Percentiles rank a stretch among this genome's conserved stretches.
phyloP scores from a whole-genome alignment of 2,888 invertebrate genomes.

The Drosophila mulleri region DNA sequence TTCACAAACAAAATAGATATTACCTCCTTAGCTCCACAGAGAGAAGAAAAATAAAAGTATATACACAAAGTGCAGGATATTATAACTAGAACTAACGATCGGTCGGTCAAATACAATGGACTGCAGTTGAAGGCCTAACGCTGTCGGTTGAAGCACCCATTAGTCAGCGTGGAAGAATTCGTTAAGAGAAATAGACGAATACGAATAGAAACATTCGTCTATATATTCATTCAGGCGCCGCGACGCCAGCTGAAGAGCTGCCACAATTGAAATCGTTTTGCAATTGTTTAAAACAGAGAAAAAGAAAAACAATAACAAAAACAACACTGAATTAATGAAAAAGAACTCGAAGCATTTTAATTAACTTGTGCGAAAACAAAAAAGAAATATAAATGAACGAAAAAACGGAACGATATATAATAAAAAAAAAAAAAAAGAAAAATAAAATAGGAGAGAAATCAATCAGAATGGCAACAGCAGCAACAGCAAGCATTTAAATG shows the following conservation, averaged over 20 bases:
- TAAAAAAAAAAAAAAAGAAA: background rate
- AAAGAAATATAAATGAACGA: slow-evolving; percentile 10
- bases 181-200: slow-evolving; percentile 14
- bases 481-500: slow-evolving; percentile 28
- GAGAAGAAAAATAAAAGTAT: background rate
- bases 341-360: slow-evolving; percentile 63
- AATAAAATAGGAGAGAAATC: slow-evolving; percentile 25
- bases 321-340: slow-evolving; percentile 38
- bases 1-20: background rate
- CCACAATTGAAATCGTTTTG: slow-evolving; percentile 64
- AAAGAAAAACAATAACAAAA: slow-evolving; percentile 16
- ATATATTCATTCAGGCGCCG: slow-evolving; percentile 62
- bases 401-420: slow-evolving; percentile 2
- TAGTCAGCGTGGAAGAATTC: slow-evolving; percentile 67
- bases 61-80: background rate
- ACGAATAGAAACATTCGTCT: slow-evolving; percentile 16
- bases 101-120: slow-evolving; percentile 21
- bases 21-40: background rate
- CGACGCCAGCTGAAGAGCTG: slow-evolving; percentile 46
- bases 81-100: slow-evolving; percentile 12
- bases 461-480: slow-evolving; percentile 34
- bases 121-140: slow-evolving; percentile 44
- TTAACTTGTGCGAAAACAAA: slow-evolving; percentile 58
- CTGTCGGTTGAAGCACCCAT: slow-evolving; percentile 22
- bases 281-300: slow-evolving; percentile 56